These are phyloP conservation scores for Geotrupes spiniger DNA, from an alignment of 2,888 invertebrate genomes.

Conservation along the genomic window DNA sequence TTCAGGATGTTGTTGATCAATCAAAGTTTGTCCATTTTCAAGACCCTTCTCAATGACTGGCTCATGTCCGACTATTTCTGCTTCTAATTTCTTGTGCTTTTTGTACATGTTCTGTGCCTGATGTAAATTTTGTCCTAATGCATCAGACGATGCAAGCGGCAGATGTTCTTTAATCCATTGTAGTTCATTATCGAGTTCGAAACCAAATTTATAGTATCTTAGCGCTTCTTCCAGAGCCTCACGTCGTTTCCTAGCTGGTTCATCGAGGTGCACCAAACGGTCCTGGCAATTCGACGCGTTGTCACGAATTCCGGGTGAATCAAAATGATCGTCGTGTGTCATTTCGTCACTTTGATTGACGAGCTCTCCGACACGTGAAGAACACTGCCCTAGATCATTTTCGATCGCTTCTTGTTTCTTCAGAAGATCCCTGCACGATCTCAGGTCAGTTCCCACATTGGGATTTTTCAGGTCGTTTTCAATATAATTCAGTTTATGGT, in stretches of 20 bases:
- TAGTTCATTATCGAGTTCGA: conserved; percentile 88
- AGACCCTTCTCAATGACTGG: conserved; percentile 81
- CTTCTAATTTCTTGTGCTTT: conserved; percentile 90
- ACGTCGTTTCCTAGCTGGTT: conserved; percentile 68
- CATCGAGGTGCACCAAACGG: conserved; percentile 67
- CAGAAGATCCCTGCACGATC: conserved; percentile 87
- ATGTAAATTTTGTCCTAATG: conserved; percentile 79
- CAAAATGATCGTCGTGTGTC: conserved; percentile 93
- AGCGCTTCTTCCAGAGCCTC: conserved; percentile 80
- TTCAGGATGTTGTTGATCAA: conserved; percentile 78
- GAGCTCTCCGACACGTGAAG: conserved; percentile 74
- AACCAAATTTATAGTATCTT: conserved; percentile 87
- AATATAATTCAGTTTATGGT: conserved; percentile 81
- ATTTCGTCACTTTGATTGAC: conserved; percentile 82
- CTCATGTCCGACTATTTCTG: conserved; percentile 84
- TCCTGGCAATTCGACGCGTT: conserved; percentile 73
- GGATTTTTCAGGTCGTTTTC: conserved; percentile 74
- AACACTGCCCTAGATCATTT: conserved; percentile 81
- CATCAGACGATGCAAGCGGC: conserved; percentile 70
- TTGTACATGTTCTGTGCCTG: conserved; percentile 90
- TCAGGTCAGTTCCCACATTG: conserved; percentile 83
- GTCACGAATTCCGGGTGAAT: conserved; percentile 79
- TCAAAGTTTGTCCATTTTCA: conserved; percentile 71
- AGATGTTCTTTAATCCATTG: conserved; percentile 94
- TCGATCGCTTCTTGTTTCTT: conserved; percentile 88